Base-by-base conservation (phyloP, 2,888 invertebrate genomes). In the Rhimphoctona megacephalus region DNA sequence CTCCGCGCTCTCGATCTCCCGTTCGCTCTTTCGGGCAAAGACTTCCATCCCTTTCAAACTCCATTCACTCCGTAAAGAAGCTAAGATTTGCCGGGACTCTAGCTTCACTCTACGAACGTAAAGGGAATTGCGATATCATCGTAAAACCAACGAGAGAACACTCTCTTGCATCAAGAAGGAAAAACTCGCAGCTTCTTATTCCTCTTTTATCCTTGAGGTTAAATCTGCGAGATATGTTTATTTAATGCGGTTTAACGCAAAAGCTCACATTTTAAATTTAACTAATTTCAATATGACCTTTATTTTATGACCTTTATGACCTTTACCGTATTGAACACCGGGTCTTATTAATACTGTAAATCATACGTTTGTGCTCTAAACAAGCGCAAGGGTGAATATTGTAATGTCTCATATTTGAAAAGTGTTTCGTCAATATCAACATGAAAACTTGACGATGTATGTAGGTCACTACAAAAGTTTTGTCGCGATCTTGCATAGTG, bases 111-210 rank as follows among this genome's bases (percentile, higher is more conserved):
- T 54, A 70, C 81, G 87, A 81, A 88, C 89, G 89, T 93, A 92
- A 94, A 94, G 92, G 92, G 92, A 93, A 93, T 93, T 92, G 92
- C 90, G 88, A 90, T 90, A 91, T 91, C 90, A 90, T 91, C 91
- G 90, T 92, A 92, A 93, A 93, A 90, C 90, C 57, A 70, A 80
- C 69, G 81, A 74, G 70, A 76, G 46, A 83, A 70, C 14, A 57
- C 77, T 49, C 64, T 46, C 22, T 33, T 22, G 39, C 61, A 49
- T 43, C 67, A 77, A 36, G 57, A 52, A 81, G 49, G 67, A 85
- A 79, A 81, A 73, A 33, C 9, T 70, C 82, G 72, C 85, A 85
- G 88, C 88, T 87, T 88, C 85, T 84, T 72, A 85, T 81, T 83
- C 72, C 52, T 67, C 67, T 81, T 86, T 81, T 76, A 33, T 85